Evolutionary conservation across 2,888 invertebrate genomes (phyloP).

Genomic region (Callinectes sapidus): DNA sequence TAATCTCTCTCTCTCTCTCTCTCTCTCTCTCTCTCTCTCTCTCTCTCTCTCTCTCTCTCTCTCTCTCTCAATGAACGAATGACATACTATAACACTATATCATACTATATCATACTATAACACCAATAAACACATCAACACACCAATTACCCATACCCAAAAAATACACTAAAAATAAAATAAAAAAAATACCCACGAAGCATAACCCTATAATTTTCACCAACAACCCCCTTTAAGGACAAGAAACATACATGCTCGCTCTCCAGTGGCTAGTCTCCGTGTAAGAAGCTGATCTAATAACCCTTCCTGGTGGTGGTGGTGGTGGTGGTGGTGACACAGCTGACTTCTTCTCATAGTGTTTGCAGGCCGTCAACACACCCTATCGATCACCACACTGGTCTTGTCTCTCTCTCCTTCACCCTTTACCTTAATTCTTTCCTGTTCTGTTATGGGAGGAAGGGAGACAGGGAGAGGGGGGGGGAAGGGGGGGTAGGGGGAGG

Average conservation of each 20-base stretch:
- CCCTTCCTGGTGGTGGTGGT: no score
- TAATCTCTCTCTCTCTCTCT: slow-evolving; percentile 16
- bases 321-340: neutral
- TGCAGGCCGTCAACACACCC: neutral
- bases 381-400: neutral
- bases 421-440: neutral
- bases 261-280: neutral
- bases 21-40: slow-evolving; percentile 30
- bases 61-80: no score
- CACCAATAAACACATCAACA: neutral
- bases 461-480: neutral
- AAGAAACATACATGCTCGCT: neutral
- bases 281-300: neutral
- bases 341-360: neutral
- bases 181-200: neutral
- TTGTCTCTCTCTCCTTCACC: neutral
- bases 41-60: slow-evolving; percentile 18
- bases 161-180: neutral
- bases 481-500: slow-evolving; percentile 22
- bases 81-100: no score
- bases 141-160: neutral
- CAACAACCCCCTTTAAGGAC: neutral
- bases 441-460: neutral
- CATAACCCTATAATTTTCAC: neutral
- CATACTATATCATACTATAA: neutral